Percentiles rank a stretch among this genome's conserved stretches.
These are phyloP conservation scores for Panopea generosa DNA, from an alignment of 2,888 invertebrate species.

Conservation along the genomic window DNA sequence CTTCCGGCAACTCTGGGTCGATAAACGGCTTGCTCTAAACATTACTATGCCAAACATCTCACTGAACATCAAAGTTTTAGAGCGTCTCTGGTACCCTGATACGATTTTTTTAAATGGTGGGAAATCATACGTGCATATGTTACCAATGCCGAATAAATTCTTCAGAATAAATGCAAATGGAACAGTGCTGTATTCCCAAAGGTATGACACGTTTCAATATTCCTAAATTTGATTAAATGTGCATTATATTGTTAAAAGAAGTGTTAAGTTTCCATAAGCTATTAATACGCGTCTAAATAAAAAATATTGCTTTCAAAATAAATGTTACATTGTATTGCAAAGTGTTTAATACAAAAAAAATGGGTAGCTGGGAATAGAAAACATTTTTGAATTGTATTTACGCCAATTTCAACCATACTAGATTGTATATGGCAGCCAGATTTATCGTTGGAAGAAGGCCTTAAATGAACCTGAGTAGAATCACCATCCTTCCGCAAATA, in stretches of 20 bases:
- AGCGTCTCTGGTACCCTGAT: conserved; percentile 98
- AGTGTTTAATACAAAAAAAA: too few relatives aligned
- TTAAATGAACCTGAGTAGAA: too few relatives aligned
- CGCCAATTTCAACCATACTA: too few relatives aligned
- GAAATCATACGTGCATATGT: conserved; percentile 95
- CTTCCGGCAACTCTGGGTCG: conserved; percentile 95
- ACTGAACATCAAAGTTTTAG: conserved; percentile 92
- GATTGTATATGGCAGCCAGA: too few relatives aligned
- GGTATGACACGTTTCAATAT: too few relatives aligned
- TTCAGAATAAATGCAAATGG: conserved; percentile 95
- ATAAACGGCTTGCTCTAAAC: conserved; percentile 89
- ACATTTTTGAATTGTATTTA: too few relatives aligned
- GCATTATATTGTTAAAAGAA: neutral
- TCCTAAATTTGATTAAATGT: neutral
- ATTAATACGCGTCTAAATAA: too few relatives aligned
- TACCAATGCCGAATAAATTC: conserved; percentile 97
- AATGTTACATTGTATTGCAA: too few relatives aligned
- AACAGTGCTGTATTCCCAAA: conserved; percentile 96
- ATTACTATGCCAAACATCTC: conserved; percentile 86
- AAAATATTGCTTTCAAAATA: neutral
- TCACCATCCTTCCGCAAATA: too few relatives aligned
- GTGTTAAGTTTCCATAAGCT: too few relatives aligned
- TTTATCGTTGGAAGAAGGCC: too few relatives aligned
- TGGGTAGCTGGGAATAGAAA: too few relatives aligned
- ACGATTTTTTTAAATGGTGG: conserved; percentile 88